Percentiles rank a stretch among this genome's conserved stretches.
Evolutionary conservation across 2,797 vertebrate species (phyloP).

Genomic region (Leptodactylus fallax): DNA sequence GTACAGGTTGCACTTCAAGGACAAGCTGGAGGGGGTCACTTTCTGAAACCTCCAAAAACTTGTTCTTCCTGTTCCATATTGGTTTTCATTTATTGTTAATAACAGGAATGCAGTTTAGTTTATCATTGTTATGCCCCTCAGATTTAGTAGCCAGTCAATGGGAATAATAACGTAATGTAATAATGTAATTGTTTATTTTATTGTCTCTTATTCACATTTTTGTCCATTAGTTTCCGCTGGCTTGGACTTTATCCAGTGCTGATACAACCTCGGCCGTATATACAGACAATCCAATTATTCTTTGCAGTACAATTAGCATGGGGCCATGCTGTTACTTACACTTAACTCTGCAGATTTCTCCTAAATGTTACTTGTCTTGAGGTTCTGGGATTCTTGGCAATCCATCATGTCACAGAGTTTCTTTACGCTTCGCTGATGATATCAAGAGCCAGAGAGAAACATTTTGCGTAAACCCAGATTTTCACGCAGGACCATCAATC

Average conservation of each 20-base stretch:
- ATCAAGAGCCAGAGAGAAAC: conserved; percentile 28
- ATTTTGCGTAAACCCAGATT: conserved; percentile 27
- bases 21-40: not conserved
- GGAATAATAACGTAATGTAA: conserved; percentile 15
- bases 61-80: not conserved
- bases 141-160: not conserved
- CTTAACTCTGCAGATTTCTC: conserved; percentile 34
- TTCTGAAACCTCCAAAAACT: not conserved
- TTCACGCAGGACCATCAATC: conserved; percentile 41
- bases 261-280: not conserved
- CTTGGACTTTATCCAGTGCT: not conserved
- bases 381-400: conserved; percentile 40
- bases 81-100: not conserved
- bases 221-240: not conserved
- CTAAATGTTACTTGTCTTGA: conserved; percentile 42
- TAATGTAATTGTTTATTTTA: conserved; percentile 23
- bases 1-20: not conserved
- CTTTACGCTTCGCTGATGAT: conserved; percentile 23
- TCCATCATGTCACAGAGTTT: conserved; percentile 46
- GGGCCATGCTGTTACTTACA: conserved; percentile 29
- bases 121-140: not conserved
- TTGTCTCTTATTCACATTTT: not conserved
- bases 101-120: not conserved
- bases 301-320: conserved; percentile 25
- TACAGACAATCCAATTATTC: conserved; percentile 21